Conservation (phyloP, 2,113 vertebrate genomes). For the Apus apus region DNA sequence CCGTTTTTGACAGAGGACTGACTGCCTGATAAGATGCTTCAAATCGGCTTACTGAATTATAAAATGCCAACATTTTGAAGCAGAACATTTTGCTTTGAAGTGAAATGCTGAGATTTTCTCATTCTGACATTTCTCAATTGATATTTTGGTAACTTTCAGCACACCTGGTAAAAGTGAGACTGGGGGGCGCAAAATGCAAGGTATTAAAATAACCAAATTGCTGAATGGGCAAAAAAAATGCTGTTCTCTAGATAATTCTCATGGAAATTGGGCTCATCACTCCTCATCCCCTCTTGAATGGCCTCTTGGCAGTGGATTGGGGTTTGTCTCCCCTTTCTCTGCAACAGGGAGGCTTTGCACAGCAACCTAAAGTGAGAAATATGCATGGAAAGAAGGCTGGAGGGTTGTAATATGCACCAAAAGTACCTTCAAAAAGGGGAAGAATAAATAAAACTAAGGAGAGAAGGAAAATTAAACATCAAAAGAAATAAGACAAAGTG, state of each 20-base stretch:
- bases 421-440: background rate
- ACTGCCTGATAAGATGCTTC: constrained; percentile 52
- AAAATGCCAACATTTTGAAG: background rate
- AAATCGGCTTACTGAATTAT: constrained; percentile 61
- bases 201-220: background rate
- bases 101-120: constrained; percentile 60
- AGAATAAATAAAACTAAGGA: constrained; percentile 15
- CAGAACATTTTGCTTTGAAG: constrained; percentile 48
- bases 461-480: constrained; percentile 49
- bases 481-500: constrained; percentile 56
- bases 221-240: background rate
- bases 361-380: background rate
- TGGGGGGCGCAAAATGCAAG: background rate
- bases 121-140: constrained; percentile 55
- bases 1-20: constrained; percentile 35
- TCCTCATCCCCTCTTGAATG: rapidly evolving
- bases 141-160: constrained; percentile 41
- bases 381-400: background rate
- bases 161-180: constrained; percentile 44
- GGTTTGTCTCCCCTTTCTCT: background rate
- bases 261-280: background rate
- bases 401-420: background rate
- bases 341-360: background rate
- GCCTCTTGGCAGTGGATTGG: background rate
- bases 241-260: background rate